Conservation (phyloP, 1,140 invertebrate species). For the Calliphora vicina region DNA sequence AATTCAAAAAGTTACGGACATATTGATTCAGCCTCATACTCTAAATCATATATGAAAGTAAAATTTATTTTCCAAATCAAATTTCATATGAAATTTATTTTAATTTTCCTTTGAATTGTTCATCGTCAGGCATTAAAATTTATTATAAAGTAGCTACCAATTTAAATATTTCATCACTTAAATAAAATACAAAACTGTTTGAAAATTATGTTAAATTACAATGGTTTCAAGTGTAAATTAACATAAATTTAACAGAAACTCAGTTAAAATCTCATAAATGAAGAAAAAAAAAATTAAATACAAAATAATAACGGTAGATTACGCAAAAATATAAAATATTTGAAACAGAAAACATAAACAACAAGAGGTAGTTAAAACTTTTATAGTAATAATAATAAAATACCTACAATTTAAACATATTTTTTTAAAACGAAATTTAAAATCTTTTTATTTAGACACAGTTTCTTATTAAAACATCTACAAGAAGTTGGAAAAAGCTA, state of each 20-base stretch:
- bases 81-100: too few species aligned
- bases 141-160: not conserved
- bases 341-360: too few species aligned
- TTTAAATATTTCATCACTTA: not conserved
- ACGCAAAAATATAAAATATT: not conserved
- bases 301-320: not conserved
- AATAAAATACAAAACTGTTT: not conserved
- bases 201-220: not conserved
- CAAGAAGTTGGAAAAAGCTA: too few species aligned
- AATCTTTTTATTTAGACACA: too few species aligned
- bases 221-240: slow-evolving; percentile 6
- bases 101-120: not conserved
- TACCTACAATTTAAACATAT: not conserved
- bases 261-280: not conserved
- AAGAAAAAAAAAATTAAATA: not conserved
- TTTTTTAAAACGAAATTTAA: not conserved
- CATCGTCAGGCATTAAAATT: not conserved
- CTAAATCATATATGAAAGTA: too few species aligned
- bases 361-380: too few species aligned
- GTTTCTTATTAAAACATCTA: too few species aligned
- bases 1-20: too few species aligned
- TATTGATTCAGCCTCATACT: too few species aligned
- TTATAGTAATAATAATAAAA: too few species aligned
- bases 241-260: not conserved
- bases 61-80: too few species aligned